A percentile compares a stretch with the other conserved stretches of the same genome.
Evolutionary conservation across 2,113 vertebrate genomes (phyloP).

Genomic region (Cathartes aura): DNA sequence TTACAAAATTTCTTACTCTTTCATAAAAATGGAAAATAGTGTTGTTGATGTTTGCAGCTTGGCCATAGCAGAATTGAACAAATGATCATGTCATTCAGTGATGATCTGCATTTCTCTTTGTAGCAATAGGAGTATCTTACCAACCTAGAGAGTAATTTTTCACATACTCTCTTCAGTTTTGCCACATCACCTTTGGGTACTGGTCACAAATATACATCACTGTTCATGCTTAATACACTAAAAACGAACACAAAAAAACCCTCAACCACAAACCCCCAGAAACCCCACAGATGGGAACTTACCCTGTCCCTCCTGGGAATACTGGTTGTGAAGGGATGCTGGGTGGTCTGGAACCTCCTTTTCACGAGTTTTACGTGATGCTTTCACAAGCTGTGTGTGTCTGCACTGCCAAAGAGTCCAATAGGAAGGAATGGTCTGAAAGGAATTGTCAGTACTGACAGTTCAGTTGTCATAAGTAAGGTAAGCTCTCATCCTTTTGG

Average conservation of each 20-base stretch:
- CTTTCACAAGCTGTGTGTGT: neutral
- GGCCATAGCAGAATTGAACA: neutral
- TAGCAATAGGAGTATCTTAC: neutral
- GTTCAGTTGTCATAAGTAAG: neutral
- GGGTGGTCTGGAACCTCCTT: neutral
- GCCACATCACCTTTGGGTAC: neutral
- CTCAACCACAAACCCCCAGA: rapidly evolving
- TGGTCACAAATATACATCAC: neutral
- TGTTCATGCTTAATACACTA: neutral
- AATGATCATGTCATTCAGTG: neutral
- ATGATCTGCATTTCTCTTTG: neutral
- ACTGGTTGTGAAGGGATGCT: neutral
- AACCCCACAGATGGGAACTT: rapidly evolving
- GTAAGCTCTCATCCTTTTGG: neutral
- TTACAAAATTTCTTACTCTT: neutral
- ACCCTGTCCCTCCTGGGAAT: neutral
- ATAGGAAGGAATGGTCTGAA: neutral
- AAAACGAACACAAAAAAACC: neutral
- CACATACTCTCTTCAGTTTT: neutral
- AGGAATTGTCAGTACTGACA: neutral
- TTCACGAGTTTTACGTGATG: rapidly evolving
- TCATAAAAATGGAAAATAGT: neutral
- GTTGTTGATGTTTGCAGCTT: neutral
- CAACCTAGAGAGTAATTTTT: neutral
- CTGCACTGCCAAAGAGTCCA: neutral